phyloP scores from a whole-genome alignment of 2,797 vertebrate species.

The Melanotaenia parkinsoni region DNA sequence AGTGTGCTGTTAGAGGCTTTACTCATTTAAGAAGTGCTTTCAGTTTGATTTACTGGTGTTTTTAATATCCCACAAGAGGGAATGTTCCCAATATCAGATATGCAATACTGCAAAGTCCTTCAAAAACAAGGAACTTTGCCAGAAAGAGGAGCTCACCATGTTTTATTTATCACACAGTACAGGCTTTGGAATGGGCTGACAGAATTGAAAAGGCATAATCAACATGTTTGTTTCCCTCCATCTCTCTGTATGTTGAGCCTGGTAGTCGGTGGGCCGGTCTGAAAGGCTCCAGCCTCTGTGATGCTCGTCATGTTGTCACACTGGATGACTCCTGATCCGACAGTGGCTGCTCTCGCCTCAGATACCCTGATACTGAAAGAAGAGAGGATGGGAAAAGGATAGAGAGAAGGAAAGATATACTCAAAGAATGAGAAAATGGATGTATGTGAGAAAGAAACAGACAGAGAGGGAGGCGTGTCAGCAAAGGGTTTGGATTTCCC shows the following conservation, averaged over 20 bases:
- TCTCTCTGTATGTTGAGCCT: slow-evolving; percentile 9
- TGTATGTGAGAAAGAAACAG: slow-evolving; percentile 11
- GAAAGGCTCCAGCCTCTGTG: slow-evolving; percentile 40
- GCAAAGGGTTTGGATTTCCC: slow-evolving; percentile 65
- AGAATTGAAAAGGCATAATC: slow-evolving; percentile 20
- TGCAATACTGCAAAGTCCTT: too few species aligned
- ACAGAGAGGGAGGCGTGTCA: slow-evolving; percentile 41
- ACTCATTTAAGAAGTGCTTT: too few species aligned
- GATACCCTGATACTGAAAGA: slow-evolving; percentile 47
- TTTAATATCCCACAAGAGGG: too few species aligned
- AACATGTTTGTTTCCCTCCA: slow-evolving; percentile 24
- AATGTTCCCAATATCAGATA: too few species aligned
- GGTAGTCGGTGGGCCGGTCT: slow-evolving; percentile 19
- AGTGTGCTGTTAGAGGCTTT: too few species aligned
- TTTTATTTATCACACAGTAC: slow-evolving; percentile 31
- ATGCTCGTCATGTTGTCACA: slow-evolving; percentile 62
- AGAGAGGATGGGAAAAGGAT: slow-evolving; percentile 39
- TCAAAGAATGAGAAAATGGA: slow-evolving; percentile 27
- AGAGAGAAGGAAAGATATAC: slow-evolving; percentile 30
- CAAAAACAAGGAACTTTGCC: background rate
- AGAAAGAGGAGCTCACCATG: slow-evolving; percentile 17
- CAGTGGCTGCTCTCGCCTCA: slow-evolving; percentile 45
- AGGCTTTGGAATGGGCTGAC: slow-evolving; percentile 15
- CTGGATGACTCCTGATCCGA: slow-evolving; percentile 60
- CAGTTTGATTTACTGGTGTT: too few species aligned